Evolutionary conservation across 2,888 invertebrate species (phyloP).

Genomic region (Xanthorhoe designata): DNA sequence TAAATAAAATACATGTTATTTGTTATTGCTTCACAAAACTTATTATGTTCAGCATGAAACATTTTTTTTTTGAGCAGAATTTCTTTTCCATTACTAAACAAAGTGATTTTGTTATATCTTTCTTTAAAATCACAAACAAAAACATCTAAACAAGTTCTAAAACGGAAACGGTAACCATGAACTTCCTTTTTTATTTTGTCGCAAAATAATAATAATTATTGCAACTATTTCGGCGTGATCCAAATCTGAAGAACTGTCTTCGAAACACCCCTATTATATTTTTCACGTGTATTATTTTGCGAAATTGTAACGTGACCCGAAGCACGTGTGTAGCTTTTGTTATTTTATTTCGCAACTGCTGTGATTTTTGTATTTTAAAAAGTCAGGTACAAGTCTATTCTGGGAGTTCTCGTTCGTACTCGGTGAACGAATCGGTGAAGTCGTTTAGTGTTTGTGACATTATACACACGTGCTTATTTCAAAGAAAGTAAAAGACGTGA

Average conservation of each 20-base stretch:
- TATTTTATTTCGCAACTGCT: constrained; percentile 67
- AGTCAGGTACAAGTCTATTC: constrained; percentile 35
- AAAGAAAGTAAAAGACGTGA: no score
- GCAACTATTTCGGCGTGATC: constrained; percentile 62
- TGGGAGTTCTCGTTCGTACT: constrained; percentile 18
- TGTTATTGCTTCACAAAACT: no score
- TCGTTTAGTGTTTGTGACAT: no score
- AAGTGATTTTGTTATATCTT: not conserved
- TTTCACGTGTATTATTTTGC: constrained; percentile 67
- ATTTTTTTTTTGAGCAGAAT: no score
- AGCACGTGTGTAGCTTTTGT: constrained; percentile 78
- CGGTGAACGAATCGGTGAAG: not conserved
- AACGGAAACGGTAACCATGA: constrained; percentile 71
- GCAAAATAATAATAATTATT: constrained; percentile 70
- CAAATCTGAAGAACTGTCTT: constrained; percentile 78
- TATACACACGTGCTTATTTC: not conserved
- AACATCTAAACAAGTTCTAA: constrained; percentile 22
- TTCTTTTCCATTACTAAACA: no score
- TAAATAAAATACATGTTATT: no score
- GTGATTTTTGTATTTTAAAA: constrained; percentile 37
- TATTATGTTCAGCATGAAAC: no score
- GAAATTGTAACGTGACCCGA: constrained; percentile 71
- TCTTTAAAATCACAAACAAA: not conserved
- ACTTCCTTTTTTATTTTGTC: constrained; percentile 77
- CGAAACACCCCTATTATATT: constrained; percentile 70